phyloP scores from a whole-genome alignment of 2,113 vertebrate genomes.

The Pterocles gutturalis region DNA sequence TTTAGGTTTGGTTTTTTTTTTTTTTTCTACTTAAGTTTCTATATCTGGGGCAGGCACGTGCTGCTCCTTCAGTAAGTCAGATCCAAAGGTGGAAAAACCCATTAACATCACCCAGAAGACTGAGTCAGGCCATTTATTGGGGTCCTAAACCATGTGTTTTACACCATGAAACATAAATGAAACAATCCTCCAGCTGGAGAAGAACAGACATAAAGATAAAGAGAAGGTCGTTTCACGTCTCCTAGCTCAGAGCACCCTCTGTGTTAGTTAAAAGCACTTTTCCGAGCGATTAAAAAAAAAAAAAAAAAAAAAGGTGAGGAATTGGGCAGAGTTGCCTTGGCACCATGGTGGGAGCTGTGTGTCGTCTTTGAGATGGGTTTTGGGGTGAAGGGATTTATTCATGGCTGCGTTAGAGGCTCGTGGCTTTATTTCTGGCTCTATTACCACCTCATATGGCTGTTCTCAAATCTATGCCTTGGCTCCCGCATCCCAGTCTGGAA shows the following conservation, averaged over 20 bases:
- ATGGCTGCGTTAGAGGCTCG: background rate
- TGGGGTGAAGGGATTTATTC: background rate
- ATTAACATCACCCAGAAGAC: background rate
- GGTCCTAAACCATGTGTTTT: background rate
- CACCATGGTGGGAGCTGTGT: background rate
- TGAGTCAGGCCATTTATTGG: background rate
- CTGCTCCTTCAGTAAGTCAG: background rate
- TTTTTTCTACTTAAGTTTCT: background rate
- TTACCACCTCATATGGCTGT: no score
- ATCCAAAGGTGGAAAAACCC: background rate
- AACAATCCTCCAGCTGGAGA: background rate
- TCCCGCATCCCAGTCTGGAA: background rate
- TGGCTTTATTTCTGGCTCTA: background rate
- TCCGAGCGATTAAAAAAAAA: background rate
- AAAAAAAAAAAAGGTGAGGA: background rate
- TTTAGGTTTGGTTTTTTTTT: background rate
- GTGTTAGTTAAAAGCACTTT: background rate
- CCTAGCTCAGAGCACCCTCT: background rate
- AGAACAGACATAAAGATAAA: background rate
- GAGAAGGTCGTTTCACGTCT: background rate
- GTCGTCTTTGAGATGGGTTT: background rate
- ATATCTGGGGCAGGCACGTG: background rate
- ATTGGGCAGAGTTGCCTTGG: background rate
- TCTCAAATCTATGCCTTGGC: background rate
- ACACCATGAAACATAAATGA: background rate